Percentiles rank a stretch among this genome's conserved stretches.
phyloP scores from a whole-genome alignment of 2,797 vertebrate species.

The Uromys caudimaculatus region DNA sequence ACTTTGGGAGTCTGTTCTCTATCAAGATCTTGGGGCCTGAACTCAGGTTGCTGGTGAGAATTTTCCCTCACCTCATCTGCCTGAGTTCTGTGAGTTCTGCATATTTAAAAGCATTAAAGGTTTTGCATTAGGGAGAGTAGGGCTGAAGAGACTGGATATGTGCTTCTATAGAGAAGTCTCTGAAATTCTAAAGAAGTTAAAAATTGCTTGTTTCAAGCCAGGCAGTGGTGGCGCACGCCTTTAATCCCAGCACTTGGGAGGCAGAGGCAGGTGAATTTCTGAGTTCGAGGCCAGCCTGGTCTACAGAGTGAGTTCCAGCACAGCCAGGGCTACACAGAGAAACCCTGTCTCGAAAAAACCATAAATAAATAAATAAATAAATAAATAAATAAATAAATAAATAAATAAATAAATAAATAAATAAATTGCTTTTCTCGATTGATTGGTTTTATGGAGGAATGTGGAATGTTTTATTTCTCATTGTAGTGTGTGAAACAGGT shows the following conservation, averaged over 20 bases:
- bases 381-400: no score
- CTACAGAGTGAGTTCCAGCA: no score
- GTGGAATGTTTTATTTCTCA: neutral
- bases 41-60: neutral
- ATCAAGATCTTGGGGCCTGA: neutral
- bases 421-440: slow-evolving; percentile 3
- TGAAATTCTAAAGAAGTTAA: neutral
- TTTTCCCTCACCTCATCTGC: neutral
- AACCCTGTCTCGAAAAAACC: no score
- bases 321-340: no score
- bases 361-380: no score
- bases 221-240: no score
- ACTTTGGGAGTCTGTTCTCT: neutral
- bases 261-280: no score
- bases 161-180: slow-evolving; percentile 8
- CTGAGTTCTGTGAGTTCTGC: slow-evolving; percentile 16
- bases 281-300: no score
- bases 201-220: slow-evolving; percentile 55
- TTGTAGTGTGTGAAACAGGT: slow-evolving; percentile 13
- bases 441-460: neutral
- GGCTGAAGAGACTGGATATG: slow-evolving; percentile 42
- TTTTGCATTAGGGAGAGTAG: slow-evolving; percentile 4
- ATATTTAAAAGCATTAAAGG: slow-evolving; percentile 52
- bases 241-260: no score
- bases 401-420: no score